Conservation (phyloP, 2,797 vertebrate genomes). For the Rhodeus uyekii region DNA sequence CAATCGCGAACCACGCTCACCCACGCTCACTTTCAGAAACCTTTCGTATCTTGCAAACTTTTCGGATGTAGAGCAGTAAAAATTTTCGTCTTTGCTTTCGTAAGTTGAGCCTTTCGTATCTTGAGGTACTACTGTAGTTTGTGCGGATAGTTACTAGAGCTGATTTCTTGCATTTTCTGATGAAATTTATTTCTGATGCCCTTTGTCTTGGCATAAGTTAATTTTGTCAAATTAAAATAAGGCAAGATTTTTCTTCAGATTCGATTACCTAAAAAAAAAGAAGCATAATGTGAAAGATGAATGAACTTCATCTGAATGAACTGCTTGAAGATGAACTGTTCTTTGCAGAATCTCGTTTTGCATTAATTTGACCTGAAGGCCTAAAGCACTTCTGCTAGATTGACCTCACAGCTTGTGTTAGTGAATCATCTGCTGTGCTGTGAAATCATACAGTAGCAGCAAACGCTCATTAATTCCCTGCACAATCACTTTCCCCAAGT, state of each 20-base stretch:
- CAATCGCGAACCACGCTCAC: too few relatives aligned
- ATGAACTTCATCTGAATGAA: too few relatives aligned
- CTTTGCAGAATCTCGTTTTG: slow-evolving; percentile 36
- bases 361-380: slow-evolving; percentile 22
- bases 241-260: neutral
- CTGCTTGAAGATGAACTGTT: too few relatives aligned
- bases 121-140: too few relatives aligned
- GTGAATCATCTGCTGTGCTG: slow-evolving; percentile 18
- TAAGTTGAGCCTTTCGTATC: too few relatives aligned
- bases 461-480: neutral
- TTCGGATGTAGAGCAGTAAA: too few relatives aligned
- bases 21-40: too few relatives aligned
- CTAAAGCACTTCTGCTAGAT: neutral
- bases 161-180: neutral
- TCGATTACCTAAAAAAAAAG: neutral
- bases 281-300: neutral
- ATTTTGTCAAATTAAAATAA: neutral
- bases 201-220: neutral
- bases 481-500: neutral
- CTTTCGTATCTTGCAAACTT: too few relatives aligned
- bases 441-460: neutral
- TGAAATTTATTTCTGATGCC: neutral
- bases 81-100: too few relatives aligned
- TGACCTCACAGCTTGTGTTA: neutral
- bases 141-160: too few relatives aligned